Evolutionary conservation across 2,888 invertebrate genomes (phyloP), one percentile per base, ranked within the genome.

Genomic region (Calliphora vomitoria): DNA sequence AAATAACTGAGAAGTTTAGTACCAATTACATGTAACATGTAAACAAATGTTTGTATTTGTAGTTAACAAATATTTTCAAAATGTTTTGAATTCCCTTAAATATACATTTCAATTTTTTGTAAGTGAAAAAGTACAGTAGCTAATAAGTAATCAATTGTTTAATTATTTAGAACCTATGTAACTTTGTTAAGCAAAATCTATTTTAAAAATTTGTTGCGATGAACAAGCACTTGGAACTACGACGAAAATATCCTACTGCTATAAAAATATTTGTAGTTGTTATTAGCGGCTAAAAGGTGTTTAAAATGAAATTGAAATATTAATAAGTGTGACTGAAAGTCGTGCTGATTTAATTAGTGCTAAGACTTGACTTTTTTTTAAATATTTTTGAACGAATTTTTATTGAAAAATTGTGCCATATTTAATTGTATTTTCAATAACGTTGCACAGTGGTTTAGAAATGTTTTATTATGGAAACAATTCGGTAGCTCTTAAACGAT

Each of bases 261-360:
- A 47, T 62, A 47, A 47, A 53, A 25, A 72, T 78, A 60, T 86
- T 86, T 83, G 47, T 64, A 50, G 72, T 83, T 79, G 4, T 25
- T 11, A 79, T 88, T 88, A 86, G 71, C 83, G 38, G 44, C 44
- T 81, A 50, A 75, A 86, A 82, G 58, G 86, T 76, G 80, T 81
- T 83, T 83, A 83, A 83, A 62, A 44, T 78, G 71, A 82, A 81
- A 84, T 75, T 69, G 55, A 81, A 69, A 69, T 25, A 55, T 80
- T 79, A 79, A 82, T 79, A 87, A 87, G 87, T 87, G 85, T 87
- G 85, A 69, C 87, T 38, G 64, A 41, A 50, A 64, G 8, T 85
- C 87, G 87, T 87, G 87, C 15, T 53, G n/a, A 50, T 72, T 53
- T 18, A 72, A 87, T 87, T 87, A 83, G 80, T 66, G 25, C 64